Evolutionary conservation across 2,888 invertebrate genomes (phyloP).

Genomic region (Tachina grossa): DNA sequence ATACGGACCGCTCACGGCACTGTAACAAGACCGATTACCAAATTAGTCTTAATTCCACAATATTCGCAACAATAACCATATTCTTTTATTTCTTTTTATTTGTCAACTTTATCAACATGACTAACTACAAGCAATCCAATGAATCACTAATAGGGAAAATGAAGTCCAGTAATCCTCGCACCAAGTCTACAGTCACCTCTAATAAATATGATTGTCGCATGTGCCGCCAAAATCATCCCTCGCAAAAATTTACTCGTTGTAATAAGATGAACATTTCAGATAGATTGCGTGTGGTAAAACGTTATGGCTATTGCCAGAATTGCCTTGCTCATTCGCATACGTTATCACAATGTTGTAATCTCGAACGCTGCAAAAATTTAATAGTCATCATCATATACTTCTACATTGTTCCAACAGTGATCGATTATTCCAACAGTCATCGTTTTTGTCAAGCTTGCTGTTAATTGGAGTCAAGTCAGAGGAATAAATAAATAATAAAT

Average conservation of each 20-base stretch:
- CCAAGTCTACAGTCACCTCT: rapidly evolving
- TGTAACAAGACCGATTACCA: neutral
- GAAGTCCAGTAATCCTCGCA: no score
- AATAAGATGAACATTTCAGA: no score
- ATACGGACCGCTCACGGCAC: neutral
- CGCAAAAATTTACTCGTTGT: no score
- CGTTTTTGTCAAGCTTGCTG: neutral
- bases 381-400: no score
- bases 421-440: neutral
- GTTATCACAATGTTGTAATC: no score
- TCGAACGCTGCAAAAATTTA: no score
- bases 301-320: no score
- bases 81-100: neutral
- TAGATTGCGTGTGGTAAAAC: no score
- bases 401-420: no score
- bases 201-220: neutral
- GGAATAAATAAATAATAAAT: neutral
- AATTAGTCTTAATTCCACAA: neutral
- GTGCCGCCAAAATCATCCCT: no score
- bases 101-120: neutral
- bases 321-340: no score
- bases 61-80: neutral
- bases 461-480: neutral
- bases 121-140: neutral
- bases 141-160: neutral